Conservation (phyloP, 2,797 vertebrate species). For the Enteromius paludinosus region DNA sequence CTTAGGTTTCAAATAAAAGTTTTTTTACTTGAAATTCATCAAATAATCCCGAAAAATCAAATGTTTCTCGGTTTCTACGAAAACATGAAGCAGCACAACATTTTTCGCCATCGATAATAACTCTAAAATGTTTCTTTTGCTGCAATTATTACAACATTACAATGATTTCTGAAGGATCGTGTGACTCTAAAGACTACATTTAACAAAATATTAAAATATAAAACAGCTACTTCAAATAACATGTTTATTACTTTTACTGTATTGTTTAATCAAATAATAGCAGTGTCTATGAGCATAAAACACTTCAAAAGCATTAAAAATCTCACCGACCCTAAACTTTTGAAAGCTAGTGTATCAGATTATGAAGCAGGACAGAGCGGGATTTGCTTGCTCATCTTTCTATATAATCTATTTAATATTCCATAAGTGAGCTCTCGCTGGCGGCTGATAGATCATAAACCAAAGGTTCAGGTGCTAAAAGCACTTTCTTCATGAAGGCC, state of each 20-base stretch:
- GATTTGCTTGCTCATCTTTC: conserved; percentile 9
- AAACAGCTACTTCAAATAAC: not conserved
- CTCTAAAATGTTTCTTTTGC: not conserved
- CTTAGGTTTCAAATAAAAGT: not conserved
- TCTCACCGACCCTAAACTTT: not conserved
- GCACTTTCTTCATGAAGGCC: conserved; percentile 5
- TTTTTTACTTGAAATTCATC: not conserved
- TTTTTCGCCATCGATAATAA: not conserved
- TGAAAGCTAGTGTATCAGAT: conserved; percentile 2
- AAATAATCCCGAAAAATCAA: not conserved
- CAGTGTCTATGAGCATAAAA: not conserved
- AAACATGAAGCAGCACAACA: not conserved
- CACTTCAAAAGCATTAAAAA: not conserved
- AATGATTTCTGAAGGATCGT: not conserved
- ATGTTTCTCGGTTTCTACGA: not conserved
- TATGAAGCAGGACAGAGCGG: not conserved
- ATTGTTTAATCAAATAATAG: not conserved
- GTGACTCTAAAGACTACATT: not conserved
- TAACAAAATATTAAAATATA: not conserved
- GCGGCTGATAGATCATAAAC: not conserved
- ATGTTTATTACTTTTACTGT: not conserved
- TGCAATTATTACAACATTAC: not conserved
- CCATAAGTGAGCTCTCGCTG: conserved; percentile 1
- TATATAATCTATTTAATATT: conserved; percentile 27
- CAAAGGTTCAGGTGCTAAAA: conserved; percentile 26